Evolutionary conservation across 2,888 invertebrate genomes (phyloP).

Genomic region (Bugula neritina): DNA sequence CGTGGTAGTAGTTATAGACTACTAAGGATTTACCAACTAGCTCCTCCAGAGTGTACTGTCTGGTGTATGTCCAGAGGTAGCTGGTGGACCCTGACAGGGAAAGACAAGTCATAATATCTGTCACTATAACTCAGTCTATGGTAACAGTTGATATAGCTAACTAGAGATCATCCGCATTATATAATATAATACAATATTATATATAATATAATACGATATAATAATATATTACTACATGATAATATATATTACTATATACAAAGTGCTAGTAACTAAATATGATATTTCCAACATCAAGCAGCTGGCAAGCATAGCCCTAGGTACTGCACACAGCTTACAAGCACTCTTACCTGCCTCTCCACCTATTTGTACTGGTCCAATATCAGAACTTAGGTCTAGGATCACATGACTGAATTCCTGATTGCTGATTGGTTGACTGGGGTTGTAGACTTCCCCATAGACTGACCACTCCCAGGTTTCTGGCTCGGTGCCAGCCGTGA

Average conservation of each 20-base stretch:
- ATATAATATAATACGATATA: too few relatives aligned
- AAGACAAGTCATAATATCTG: too few relatives aligned
- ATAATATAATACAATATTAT: too few relatives aligned
- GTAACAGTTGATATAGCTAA: too few relatives aligned
- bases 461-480: constrained; percentile 1
- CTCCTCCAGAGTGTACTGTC: neutral
- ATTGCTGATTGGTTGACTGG: constrained; percentile 20
- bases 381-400: constrained; percentile 6
- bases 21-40: constrained; percentile 1
- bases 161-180: too few relatives aligned
- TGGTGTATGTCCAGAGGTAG: neutral
- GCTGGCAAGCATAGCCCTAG: too few relatives aligned
- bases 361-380: constrained; percentile 6
- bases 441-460: constrained; percentile 9
- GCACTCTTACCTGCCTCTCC: neutral
- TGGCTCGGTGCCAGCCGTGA: constrained; percentile 23
- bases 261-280: too few relatives aligned
- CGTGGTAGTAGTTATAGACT: neutral
- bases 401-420: constrained; percentile 6
- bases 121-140: too few relatives aligned
- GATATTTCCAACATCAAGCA: too few relatives aligned
- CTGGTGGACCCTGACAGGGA: neutral
- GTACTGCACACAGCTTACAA: too few relatives aligned
- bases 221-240: too few relatives aligned
- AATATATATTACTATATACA: too few relatives aligned